Evolutionary conservation across 2,113 vertebrate species (phyloP).

Genomic region (Ivindomyrus marchei): DNA sequence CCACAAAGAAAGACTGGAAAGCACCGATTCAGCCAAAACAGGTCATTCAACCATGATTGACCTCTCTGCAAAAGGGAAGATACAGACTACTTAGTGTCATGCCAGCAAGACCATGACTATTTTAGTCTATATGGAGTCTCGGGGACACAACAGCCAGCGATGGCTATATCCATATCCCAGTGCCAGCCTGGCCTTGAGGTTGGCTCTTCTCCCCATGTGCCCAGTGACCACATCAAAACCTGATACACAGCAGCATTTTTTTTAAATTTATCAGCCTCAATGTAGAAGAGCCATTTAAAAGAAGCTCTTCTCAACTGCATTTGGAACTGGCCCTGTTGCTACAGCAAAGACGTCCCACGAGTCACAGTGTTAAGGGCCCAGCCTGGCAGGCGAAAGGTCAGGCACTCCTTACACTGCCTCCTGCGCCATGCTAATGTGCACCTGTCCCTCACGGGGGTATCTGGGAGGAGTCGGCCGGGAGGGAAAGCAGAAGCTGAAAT

Average conservation of each 20-base stretch:
- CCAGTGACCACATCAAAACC: not conserved
- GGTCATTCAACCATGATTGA: not conserved
- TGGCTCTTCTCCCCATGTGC: not conserved
- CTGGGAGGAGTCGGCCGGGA: slow-evolving; percentile 27
- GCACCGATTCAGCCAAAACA: not conserved
- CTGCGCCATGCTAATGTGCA: not conserved
- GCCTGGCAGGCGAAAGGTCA: not conserved
- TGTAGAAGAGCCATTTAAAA: not conserved
- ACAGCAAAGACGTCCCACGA: not conserved
- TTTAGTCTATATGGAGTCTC: not conserved
- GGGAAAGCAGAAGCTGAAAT: slow-evolving; percentile 17
- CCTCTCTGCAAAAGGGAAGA: not conserved
- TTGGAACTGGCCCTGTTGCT: not conserved
- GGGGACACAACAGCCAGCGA: not conserved
- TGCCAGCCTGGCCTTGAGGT: too few relatives aligned
- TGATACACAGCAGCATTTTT: not conserved
- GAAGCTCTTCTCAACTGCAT: not conserved
- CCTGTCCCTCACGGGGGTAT: slow-evolving; percentile 4
- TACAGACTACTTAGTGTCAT: not conserved
- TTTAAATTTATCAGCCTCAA: not conserved
- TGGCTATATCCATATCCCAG: not conserved
- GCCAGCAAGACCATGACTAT: not conserved
- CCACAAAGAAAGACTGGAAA: not conserved
- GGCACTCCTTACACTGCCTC: not conserved
- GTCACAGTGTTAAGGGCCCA: not conserved